Base-by-base conservation (phyloP, 2,888 invertebrate genomes). In the Eupithecia tripunctaria region DNA sequence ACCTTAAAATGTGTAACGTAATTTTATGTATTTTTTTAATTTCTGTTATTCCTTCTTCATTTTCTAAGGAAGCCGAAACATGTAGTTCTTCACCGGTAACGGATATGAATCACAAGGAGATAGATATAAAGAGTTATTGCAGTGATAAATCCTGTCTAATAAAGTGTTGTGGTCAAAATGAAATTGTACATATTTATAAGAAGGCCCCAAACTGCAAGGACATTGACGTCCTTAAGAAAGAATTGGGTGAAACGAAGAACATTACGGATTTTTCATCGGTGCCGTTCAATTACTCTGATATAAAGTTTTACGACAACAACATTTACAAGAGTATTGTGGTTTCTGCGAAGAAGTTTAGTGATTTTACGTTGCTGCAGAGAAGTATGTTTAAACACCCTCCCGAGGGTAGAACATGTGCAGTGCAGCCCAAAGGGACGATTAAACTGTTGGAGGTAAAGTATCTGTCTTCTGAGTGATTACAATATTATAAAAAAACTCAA, bases 81-180 rank as follows among this genome's bases (percentile, higher is more conserved):
- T 56, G 56, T 56, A 56, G 56, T 25, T 25, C 56, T 56, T 51
- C 47, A 51, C n/a, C 38, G 14, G 14, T 64, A 21, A 74, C 71
- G 8, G 74, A 74, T 43, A 5, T 65, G 43, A 43, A 67, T 1
- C 5, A 29, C 12, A 69, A 69, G 5, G 8, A 69, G 21, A 36
- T 71, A 18, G 63, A 69, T 10, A 10, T 41, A 27, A 6, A 66
- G 7, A 71, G 59, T 6, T 63, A 32, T 56, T 71, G 71, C n/a
- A 56, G 18, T 14, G 32, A 36, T 51, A 76, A 67, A 25, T 62
- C 73, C 2, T 78, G 78, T 29, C 1, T 76, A 21, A 21, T 68
- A 0, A 78, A 78, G 65, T 78, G 78, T 21, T 78, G 78, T 62
- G 74, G 70, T 7, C 25, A 56, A 60, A 62, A 75, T 38, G 71